Percentiles rank a stretch among this genome's conserved stretches.
Evolutionary conservation across 1,140 invertebrate genomes (phyloP).

Genomic region (Grapholita molesta): DNA sequence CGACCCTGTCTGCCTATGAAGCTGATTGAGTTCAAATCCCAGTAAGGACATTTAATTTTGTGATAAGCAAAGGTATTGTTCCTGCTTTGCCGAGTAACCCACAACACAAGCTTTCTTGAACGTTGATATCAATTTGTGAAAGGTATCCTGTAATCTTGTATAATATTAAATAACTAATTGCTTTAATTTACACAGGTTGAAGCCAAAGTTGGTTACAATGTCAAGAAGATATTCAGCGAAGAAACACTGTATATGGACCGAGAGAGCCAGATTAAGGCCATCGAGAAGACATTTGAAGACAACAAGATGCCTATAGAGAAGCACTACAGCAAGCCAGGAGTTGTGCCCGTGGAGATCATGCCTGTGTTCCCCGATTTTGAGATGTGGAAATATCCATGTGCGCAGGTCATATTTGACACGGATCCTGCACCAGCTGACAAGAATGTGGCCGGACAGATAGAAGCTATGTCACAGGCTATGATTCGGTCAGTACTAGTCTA

Average conservation of each 20-base stretch:
- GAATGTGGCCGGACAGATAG: conserved; percentile 90
- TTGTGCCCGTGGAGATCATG: conserved; percentile 92
- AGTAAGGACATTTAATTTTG: too few species aligned
- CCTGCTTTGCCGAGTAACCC: too few species aligned
- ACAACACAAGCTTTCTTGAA: too few species aligned
- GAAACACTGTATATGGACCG: conserved; percentile 98
- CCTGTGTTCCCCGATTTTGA: conserved; percentile 97
- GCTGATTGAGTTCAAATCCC: too few species aligned
- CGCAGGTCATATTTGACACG: conserved; percentile 99
- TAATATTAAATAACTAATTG: neutral
- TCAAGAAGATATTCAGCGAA: conserved; percentile 97
- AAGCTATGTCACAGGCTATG: conserved; percentile 99
- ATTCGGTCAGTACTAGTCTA: conserved; percentile 82
- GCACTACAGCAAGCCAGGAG: conserved; percentile 97
- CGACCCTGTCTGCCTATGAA: too few species aligned
- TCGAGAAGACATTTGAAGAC: conserved; percentile 98
- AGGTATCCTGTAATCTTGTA: neutral
- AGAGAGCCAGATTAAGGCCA: conserved; percentile 98
- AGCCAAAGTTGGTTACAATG: conserved; percentile 98
- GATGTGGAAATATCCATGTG: conserved; percentile 98
- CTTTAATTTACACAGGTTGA: conserved; percentile 82
- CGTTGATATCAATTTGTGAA: too few species aligned
- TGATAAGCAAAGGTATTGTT: too few species aligned
- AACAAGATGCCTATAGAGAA: conserved; percentile 91
- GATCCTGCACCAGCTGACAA: conserved; percentile 94